These are phyloP conservation scores for Acanthoscelides obtectus DNA, from an alignment of 2,888 invertebrate genomes.

Conservation along the genomic window DNA sequence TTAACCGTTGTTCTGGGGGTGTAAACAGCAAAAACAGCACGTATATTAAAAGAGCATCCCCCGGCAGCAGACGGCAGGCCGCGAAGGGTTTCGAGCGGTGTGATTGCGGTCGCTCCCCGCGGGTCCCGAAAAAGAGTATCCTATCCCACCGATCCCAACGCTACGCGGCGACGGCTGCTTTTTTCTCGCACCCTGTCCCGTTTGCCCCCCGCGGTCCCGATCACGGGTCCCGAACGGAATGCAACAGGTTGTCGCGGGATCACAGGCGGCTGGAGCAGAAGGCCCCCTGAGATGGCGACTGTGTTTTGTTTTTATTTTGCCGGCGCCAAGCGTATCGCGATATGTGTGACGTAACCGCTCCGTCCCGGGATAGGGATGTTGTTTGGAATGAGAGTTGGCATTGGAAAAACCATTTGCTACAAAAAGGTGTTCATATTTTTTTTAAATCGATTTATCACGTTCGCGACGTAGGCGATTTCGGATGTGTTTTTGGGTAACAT, in stretches of 20 bases:
- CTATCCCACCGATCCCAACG: neutral
- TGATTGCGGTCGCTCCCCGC: neutral
- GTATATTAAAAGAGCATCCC: neutral
- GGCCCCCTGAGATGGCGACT: neutral
- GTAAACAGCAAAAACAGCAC: neutral
- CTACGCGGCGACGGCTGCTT: neutral
- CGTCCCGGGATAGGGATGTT: neutral
- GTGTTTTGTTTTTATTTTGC: neutral
- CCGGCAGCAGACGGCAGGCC: neutral
- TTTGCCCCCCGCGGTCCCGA: neutral
- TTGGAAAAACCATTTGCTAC: too few relatives aligned
- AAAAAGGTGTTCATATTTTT: too few relatives aligned
- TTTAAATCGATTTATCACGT: too few relatives aligned
- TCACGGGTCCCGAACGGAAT: neutral
- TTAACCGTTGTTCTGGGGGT: neutral
- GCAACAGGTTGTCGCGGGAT: neutral
- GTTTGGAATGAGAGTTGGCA: too few relatives aligned
- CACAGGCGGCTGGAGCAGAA: neutral
- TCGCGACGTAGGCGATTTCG: too few relatives aligned
- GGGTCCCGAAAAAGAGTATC: neutral
- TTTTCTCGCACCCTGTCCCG: neutral
- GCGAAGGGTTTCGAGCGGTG: neutral
- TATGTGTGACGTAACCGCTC: neutral
- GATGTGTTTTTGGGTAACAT: too few relatives aligned
- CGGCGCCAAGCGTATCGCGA: neutral